Conservation (phyloP, 2,888 invertebrate species). For the Calliphora vomitoria region DNA sequence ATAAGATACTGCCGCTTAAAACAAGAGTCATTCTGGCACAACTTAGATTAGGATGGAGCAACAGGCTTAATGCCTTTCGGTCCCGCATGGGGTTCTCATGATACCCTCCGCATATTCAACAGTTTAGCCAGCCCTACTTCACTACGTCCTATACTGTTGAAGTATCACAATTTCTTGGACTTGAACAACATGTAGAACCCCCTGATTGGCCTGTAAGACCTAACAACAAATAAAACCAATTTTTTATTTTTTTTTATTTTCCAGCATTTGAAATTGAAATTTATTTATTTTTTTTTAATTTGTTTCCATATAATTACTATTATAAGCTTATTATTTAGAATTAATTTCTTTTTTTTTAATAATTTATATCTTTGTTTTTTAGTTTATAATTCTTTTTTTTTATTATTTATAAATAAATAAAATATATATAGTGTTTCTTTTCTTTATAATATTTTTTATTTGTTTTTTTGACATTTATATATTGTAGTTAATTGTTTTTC, state of each 20-base stretch:
- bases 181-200: too few relatives aligned
- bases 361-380: slow-evolving; percentile 64
- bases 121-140: too few relatives aligned
- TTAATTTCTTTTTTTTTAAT: slow-evolving; percentile 62
- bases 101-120: too few relatives aligned
- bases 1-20: too few relatives aligned
- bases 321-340: slow-evolving; percentile 70
- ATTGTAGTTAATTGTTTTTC: slow-evolving; percentile 27
- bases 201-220: too few relatives aligned
- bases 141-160: too few relatives aligned
- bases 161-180: too few relatives aligned
- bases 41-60: too few relatives aligned
- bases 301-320: slow-evolving; percentile 66
- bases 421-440: slow-evolving; percentile 44
- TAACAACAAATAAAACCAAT: background rate
- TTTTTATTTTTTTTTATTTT: slow-evolving; percentile 10
- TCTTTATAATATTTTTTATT: slow-evolving; percentile 23
- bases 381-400: slow-evolving; percentile 53
- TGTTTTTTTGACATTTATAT: slow-evolving; percentile 60
- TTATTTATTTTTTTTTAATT: slow-evolving; percentile 56
- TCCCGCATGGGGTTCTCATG: too few relatives aligned
- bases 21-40: too few relatives aligned
- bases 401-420: slow-evolving; percentile 71
- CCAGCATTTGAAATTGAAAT: slow-evolving; percentile 71
- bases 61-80: too few relatives aligned